Evolutionary conservation across 2,888 invertebrate genomes (phyloP), one percentile per base, ranked within the genome.

Genomic region (Lithophane ornitopus): DNA sequence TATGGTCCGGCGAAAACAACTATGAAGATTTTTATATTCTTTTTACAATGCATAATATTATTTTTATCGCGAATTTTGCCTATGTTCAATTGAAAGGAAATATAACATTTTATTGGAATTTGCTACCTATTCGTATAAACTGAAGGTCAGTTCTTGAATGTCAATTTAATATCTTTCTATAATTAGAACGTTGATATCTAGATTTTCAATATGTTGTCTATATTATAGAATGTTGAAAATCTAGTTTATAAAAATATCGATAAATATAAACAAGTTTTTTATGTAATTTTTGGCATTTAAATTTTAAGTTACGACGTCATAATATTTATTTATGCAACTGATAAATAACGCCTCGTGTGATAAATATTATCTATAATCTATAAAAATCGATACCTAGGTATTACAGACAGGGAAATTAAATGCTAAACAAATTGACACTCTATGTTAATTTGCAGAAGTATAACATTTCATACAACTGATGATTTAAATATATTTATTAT

Each of bases 21-120:
- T n/a, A n/a, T n/a, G n/a, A n/a, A 58, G 1, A n/a, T 41, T 26
- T 28, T 62, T 58, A 44, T 49, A 34, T 41, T 26, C 11, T 14
- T 19, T 16, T 34, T 44, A 7, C 26, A 22, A 49, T 4, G 41
- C 28, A 26, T 39, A 1, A 0, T 12, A n/a, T 22, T 39, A 44
- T 76, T 62, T 34, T 46, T 56, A 77, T 77, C 14, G 39, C 4
- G 28, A 16, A 1, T 19, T 34, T 52, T 41, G 12, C 26, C 9
- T 22, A 3, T n/a, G n/a, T 28, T 28, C 14, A 41, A n/a, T 22
- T 26, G 16, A 1, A 75, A 3, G 44, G 19, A 9, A 44, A 39
- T 56, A 63, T 39, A 76, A 63, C 56, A 46, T 66, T 58, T 66
- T 66, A 78, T 58, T 26, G n/a, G 26, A 39, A 56, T 77, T 46